A percentile compares a stretch with the other conserved stretches of the same genome.
phyloP scores from a whole-genome alignment of 2,797 vertebrate species.

The Sebastes glaucus region DNA sequence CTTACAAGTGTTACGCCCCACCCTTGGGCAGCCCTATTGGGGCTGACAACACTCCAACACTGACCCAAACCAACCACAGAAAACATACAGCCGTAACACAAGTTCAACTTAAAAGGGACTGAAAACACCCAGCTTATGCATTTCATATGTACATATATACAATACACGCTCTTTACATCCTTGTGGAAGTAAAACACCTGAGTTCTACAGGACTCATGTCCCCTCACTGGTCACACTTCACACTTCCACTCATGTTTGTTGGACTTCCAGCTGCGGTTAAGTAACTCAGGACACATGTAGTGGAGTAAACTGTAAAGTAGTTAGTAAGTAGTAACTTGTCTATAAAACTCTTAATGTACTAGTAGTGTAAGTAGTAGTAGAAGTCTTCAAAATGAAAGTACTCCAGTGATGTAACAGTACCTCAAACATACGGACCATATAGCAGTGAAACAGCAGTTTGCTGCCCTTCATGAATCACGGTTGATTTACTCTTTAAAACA shows the following conservation, averaged over 20 bases:
- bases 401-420: neutral
- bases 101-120: too few species aligned
- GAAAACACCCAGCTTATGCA: too few species aligned
- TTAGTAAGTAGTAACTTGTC: too few species aligned
- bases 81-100: too few species aligned
- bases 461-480: neutral
- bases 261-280: neutral
- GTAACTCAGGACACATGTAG: neutral
- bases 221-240: too few species aligned
- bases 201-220: neutral
- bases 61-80: too few species aligned
- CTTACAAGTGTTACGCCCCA: too few species aligned
- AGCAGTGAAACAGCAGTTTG: neutral
- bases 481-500: conserved; percentile 59
- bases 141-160: neutral
- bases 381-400: neutral
- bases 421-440: neutral
- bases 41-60: too few species aligned
- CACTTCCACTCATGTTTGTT: too few species aligned
- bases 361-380: neutral
- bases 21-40: too few species aligned
- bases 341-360: neutral
- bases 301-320: neutral
- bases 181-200: neutral
- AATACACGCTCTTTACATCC: neutral